Evolutionary conservation across 2,113 vertebrate species (phyloP).

Genomic region (Caretta caretta): DNA sequence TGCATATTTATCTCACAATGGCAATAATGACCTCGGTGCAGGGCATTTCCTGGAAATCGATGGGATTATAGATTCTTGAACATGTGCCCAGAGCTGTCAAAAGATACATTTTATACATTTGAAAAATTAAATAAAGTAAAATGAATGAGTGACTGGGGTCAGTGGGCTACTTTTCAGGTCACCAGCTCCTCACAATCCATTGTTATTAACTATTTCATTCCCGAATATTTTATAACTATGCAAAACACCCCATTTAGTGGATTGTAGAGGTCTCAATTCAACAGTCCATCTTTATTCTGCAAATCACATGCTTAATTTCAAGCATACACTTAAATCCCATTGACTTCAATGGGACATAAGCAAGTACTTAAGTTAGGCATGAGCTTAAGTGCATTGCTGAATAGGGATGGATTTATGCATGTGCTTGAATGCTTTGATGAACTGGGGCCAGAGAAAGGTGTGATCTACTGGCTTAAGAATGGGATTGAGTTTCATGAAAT

Average conservation of each 20-base stretch:
- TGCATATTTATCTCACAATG: neutral
- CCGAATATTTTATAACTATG: neutral
- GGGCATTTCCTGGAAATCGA: neutral
- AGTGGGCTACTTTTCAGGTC: neutral
- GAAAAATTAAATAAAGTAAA: neutral
- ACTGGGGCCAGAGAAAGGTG: neutral
- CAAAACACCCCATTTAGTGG: neutral
- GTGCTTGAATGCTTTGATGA: neutral
- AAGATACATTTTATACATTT: neutral
- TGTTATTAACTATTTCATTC: neutral
- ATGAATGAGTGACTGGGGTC: neutral
- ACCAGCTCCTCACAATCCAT: neutral
- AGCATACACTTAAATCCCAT: slow-evolving; percentile 6
- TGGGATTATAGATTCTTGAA: neutral
- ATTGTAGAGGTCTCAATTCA: neutral
- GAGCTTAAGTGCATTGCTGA: slow-evolving; percentile 2
- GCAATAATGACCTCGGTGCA: neutral
- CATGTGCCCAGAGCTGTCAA: neutral
- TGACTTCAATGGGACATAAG: neutral
- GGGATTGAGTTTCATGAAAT: neutral
- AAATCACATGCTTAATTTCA: slow-evolving; percentile 42
- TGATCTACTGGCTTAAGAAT: neutral
- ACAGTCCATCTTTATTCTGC: slow-evolving; percentile 3
- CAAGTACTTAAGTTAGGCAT: slow-evolving; percentile 4
- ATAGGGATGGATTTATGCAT: slow-evolving; percentile 30